These are phyloP conservation scores for Gryllus bimaculatus DNA, from an alignment of 1,140 invertebrate species.

Conservation along the genomic window DNA sequence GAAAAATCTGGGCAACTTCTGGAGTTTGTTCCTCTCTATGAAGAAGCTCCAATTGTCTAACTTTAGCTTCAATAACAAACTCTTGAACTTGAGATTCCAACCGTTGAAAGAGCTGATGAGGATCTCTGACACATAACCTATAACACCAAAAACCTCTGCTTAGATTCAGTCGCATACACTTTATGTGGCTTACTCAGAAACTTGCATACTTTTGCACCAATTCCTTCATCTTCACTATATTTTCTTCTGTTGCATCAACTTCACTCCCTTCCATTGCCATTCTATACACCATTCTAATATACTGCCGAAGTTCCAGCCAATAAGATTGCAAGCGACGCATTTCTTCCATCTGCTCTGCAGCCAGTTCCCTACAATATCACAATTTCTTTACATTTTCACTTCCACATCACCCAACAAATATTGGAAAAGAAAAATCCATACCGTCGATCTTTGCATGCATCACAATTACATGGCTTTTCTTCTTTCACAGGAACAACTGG, in stretches of 20 bases:
- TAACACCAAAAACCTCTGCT: slow-evolving; percentile 23
- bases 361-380: slow-evolving; percentile 29
- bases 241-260: slow-evolving; percentile 13
- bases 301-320: slow-evolving; percentile 45
- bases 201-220: slow-evolving; percentile 19
- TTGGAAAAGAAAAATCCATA: neutral
- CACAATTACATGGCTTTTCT: slow-evolving; percentile 14
- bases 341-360: slow-evolving; percentile 40
- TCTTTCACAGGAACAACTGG: neutral
- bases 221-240: slow-evolving; percentile 17
- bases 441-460: slow-evolving; percentile 17
- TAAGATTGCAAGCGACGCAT: slow-evolving; percentile 41
- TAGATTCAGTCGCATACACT: no score
- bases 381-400: neutral
- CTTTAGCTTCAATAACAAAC: slow-evolving; percentile 52
- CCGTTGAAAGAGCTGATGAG: slow-evolving; percentile 50
- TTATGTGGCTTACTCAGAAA: no score
- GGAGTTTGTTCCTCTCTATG: slow-evolving; percentile 38
- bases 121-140: slow-evolving; percentile 49
- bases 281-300: slow-evolving; percentile 39
- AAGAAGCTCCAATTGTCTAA: slow-evolving; percentile 44
- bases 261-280: slow-evolving; percentile 32
- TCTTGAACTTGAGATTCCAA: slow-evolving; percentile 51
- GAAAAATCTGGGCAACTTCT: slow-evolving; percentile 41
- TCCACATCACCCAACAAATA: neutral